A percentile compares a stretch with the other conserved stretches of the same genome.
phyloP scores from a whole-genome alignment of 2,888 invertebrate species.

The Aspidiotus destructor region DNA sequence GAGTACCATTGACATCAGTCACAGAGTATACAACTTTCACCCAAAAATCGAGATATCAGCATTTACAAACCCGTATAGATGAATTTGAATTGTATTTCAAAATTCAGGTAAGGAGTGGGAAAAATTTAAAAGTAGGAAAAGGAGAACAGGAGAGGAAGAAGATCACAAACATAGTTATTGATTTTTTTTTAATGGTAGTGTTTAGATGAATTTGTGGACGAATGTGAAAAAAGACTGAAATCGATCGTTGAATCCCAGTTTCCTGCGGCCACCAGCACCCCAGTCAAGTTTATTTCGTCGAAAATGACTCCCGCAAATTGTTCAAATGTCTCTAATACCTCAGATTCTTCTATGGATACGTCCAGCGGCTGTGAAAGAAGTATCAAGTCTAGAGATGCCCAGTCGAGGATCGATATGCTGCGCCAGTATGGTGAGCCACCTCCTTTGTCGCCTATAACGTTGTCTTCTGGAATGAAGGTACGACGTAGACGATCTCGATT shows the following conservation, averaged over 20 bases:
- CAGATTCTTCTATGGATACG: too few species aligned
- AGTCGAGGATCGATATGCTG: slow-evolving; percentile 10
- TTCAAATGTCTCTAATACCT: too few species aligned
- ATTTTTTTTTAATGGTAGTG: background rate
- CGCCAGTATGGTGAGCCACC: slow-evolving; percentile 18
- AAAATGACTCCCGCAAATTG: background rate
- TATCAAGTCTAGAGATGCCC: background rate
- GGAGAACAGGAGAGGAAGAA: background rate
- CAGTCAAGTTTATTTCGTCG: background rate
- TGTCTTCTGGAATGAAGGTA: background rate
- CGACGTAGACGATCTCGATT: background rate
- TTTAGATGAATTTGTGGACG: slow-evolving; percentile 7
- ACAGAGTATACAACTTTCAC: slow-evolving; percentile 53
- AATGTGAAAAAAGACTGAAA: slow-evolving; percentile 11
- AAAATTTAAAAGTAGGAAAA: background rate
- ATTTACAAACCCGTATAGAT: slow-evolving; percentile 7
- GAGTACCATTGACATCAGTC: slow-evolving; percentile 51
- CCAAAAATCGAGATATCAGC: slow-evolving; percentile 3
- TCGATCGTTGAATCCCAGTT: background rate
- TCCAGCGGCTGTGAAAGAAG: background rate
- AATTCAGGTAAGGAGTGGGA: slow-evolving; percentile 5
- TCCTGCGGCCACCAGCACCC: background rate
- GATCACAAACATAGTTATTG: background rate
- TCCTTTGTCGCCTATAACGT: slow-evolving; percentile 9
- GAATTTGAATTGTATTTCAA: slow-evolving; percentile 9